Evolutionary conservation across 2,113 vertebrate species (phyloP).

Genomic region (Odontesthes bonariensis): DNA sequence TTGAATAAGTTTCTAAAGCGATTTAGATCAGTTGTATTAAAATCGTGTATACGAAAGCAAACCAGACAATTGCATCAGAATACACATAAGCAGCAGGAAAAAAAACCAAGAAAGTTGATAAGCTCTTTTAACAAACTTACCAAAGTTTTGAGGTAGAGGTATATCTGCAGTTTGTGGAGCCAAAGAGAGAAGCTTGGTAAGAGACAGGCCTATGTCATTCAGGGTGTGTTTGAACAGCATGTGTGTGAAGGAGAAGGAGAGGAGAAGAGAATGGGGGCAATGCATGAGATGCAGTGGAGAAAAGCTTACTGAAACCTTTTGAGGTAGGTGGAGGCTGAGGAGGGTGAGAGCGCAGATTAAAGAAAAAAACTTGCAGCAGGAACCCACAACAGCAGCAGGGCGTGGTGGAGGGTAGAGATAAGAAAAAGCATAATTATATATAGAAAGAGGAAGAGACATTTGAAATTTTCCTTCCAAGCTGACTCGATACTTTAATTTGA

Average conservation of each 20-base stretch:
- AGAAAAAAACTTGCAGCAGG: background rate
- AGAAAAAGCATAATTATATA: slow-evolving; percentile 14
- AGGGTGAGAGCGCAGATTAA: slow-evolving; percentile 15
- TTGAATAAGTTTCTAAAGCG: too few species aligned
- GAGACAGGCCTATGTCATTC: slow-evolving; percentile 5
- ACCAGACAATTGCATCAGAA: background rate
- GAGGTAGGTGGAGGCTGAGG: slow-evolving; percentile 25
- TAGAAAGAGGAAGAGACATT: slow-evolving; percentile 44
- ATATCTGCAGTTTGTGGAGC: background rate
- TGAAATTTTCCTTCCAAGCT: background rate
- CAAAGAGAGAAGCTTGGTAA: background rate
- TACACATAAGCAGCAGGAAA: background rate
- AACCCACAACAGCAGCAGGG: background rate
- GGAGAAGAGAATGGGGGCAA: slow-evolving; percentile 7
- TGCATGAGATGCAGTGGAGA: slow-evolving; percentile 19
- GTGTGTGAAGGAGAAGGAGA: background rate
- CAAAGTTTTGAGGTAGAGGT: slow-evolving; percentile 15
- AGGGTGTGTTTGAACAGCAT: background rate
- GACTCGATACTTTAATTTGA: background rate
- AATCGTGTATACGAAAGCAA: background rate
- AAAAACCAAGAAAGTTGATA: background rate
- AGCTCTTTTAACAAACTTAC: slow-evolving; percentile 26
- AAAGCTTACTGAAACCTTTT: background rate
- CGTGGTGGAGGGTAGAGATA: slow-evolving; percentile 21
- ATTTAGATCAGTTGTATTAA: background rate